These are phyloP conservation scores for Archivesica marissinica DNA, from an alignment of 1,140 invertebrate species.

Conservation along the genomic window DNA sequence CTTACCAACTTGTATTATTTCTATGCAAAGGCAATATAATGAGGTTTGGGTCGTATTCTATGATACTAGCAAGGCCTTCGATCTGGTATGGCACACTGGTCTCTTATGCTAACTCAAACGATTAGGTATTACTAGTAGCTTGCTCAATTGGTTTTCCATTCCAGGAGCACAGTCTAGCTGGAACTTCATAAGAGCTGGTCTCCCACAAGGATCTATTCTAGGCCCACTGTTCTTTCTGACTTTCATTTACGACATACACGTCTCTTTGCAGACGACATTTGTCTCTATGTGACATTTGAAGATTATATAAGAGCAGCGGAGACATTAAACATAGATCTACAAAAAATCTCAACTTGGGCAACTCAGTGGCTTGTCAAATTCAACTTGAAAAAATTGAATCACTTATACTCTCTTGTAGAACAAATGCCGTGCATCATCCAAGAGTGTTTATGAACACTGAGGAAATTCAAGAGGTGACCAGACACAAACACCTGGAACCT, in stretches of 20 bases:
- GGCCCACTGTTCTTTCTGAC: too few species aligned
- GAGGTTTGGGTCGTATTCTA: too few species aligned
- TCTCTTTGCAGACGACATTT: neutral
- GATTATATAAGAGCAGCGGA: neutral
- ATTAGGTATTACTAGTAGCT: conserved; percentile 7
- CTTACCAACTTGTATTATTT: conserved; percentile 39
- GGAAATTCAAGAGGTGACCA: conserved; percentile 1
- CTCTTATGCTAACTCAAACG: conserved; percentile 40
- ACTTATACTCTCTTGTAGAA: conserved; percentile 47
- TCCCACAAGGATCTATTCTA: too few species aligned
- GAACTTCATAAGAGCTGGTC: neutral
- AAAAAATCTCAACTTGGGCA: too few species aligned
- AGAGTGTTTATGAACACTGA: neutral
- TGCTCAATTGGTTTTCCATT: conserved; percentile 14
- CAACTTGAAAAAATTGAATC: conserved; percentile 55
- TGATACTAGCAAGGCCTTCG: conserved; percentile 8
- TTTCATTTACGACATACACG: too few species aligned
- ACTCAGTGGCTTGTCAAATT: conserved; percentile 28
- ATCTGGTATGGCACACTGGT: conserved; percentile 35
- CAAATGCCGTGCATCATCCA: neutral
- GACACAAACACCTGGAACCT: conserved; percentile 59
- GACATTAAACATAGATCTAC: neutral
- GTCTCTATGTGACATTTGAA: conserved; percentile 2
- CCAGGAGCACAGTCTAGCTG: neutral
- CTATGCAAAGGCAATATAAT: conserved; percentile 15